Percentiles rank a stretch among this genome's conserved stretches.
Conservation (phyloP, 2,888 invertebrate species). For the Parascotia fuliginaria region DNA sequence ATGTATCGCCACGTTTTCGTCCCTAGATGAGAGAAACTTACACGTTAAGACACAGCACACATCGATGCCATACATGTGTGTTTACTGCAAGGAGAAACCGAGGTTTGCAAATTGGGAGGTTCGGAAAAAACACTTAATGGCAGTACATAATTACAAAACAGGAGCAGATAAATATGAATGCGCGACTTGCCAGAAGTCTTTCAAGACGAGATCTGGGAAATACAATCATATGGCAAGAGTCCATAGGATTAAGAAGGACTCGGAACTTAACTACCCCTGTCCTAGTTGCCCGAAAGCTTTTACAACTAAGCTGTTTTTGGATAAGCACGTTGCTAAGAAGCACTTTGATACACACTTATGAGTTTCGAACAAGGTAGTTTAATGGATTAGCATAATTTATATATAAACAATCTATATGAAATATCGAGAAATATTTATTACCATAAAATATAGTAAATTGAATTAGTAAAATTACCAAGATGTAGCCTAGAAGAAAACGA, state of each 20-base stretch:
- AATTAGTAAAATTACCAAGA: not conserved
- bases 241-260: slow-evolving; percentile 74
- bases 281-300: slow-evolving; percentile 82
- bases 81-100: slow-evolving; percentile 76
- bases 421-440: not conserved
- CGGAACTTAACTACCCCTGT: slow-evolving; percentile 78
- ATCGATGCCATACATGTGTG: slow-evolving; percentile 73
- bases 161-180: slow-evolving; percentile 78
- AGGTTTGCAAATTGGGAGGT: slow-evolving; percentile 78
- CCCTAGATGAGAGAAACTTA: slow-evolving; percentile 70
- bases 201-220: slow-evolving; percentile 77
- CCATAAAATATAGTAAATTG: not conserved
- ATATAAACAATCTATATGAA: not conserved
- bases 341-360: slow-evolving; percentile 69
- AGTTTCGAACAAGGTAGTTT: slow-evolving; percentile 21
- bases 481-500: slow-evolving; percentile 14
- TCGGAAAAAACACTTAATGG: slow-evolving; percentile 74
- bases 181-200: slow-evolving; percentile 72
- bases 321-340: slow-evolving; percentile 83
- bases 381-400: not conserved
- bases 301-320: slow-evolving; percentile 82
- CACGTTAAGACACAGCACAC: slow-evolving; percentile 79
- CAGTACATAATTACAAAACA: slow-evolving; percentile 75
- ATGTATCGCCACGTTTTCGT: slow-evolving; percentile 75
- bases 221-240: slow-evolving; percentile 79